Conservation (phyloP, 1,140 invertebrate species). For the Hypsibius dujardini region DNA sequence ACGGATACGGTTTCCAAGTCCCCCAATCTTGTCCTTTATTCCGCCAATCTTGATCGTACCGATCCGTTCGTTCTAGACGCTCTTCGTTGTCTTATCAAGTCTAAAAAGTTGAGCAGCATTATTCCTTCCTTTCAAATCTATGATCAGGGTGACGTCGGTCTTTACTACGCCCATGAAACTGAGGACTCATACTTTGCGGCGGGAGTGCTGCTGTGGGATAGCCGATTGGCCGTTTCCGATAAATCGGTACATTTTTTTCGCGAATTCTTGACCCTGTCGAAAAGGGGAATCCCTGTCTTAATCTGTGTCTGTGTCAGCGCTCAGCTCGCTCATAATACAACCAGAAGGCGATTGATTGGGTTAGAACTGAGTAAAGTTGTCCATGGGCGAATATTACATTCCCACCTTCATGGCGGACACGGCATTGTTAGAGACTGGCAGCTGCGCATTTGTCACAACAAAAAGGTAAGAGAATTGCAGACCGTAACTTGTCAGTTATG, state of each 20-base stretch:
- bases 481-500: no score
- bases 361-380: no score
- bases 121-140: background rate
- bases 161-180: background rate
- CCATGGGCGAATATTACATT: no score
- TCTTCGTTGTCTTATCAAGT: background rate
- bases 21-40: background rate
- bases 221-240: background rate
- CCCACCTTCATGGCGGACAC: no score
- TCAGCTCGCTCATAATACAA: background rate
- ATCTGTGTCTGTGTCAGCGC: background rate
- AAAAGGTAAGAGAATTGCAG: no score
- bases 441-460: no score
- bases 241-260: background rate
- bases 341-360: background rate
- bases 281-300: background rate
- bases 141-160: background rate
- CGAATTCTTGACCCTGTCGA: background rate
- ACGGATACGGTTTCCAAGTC: background rate
- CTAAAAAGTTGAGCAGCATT: background rate
- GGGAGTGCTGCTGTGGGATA: background rate
- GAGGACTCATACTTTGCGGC: background rate
- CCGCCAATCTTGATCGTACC: background rate
- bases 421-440: no score
- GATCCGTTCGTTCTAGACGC: background rate